Base-by-base conservation (phyloP, 2,888 invertebrate species). In the Odontocerum albicorne region DNA sequence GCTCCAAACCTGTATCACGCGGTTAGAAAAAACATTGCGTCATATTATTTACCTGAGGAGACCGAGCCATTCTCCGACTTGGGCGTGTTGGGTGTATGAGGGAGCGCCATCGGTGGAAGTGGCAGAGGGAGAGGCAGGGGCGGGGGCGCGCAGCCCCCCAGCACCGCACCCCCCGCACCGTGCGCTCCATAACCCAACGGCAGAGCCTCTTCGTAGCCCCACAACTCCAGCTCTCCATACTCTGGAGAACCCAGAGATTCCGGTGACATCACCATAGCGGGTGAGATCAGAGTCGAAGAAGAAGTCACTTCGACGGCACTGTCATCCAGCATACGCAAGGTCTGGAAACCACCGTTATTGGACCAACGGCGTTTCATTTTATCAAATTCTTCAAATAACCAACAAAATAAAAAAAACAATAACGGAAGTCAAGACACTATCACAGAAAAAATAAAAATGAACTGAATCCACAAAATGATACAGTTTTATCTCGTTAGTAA, bases 291-390 rank as follows among this genome's bases (percentile, higher is more conserved):
- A 43, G 88, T 74, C 39, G 89, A 88, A 45, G 90, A 90, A 27
- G 87, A 87, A 46, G 88, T 86, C 72, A 88, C 88, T 70, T 88
- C 87, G 60, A 87, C 83, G 62, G 86, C 86, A 70, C 86, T 85
- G 74, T 87, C 86, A 67, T 87, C 84, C 65, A 86, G 81, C 73
- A 84, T 82, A 64, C 82, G 78, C 72, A 80, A 71, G 70, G 83
- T 74, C 67, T 75, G 78, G 71, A 86, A 83, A 69, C 85, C 83
- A 72, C 86, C 83, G 75, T 86, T 83, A 75, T 86, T 86, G 63
- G 86, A 85, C 87, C 87, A 87, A 76, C 86, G 84, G 72, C 87
- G 85, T 81, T 85, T 86, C 87, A 87, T 87, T 75, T 75, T 57
- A 27, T 27, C 27, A 10, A 27, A 10, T 27, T 10, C 4, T 10